Evolutionary conservation across 2,888 invertebrate genomes (phyloP), one percentile per base, ranked within the genome.

Genomic region (Mongoloraphidia duomilia): DNA sequence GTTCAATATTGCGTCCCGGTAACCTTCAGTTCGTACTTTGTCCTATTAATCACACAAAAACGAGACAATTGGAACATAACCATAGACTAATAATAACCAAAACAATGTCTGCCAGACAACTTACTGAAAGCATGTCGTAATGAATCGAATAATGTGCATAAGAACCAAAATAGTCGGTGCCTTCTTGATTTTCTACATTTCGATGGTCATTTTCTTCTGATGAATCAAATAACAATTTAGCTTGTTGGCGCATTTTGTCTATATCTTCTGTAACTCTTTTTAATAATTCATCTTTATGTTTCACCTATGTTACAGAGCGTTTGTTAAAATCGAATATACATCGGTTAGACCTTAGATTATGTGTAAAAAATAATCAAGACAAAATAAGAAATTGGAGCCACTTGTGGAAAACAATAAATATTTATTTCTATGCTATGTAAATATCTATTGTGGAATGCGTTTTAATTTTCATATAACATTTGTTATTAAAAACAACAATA

Each of bases 101-200:
- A 26, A 6, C 26, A 26, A 26, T 6, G 26, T 26, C 17, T 2
- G 4, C 4, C 26, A 26, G 26, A 44, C 17, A 39, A 62, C 64
- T 65, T 69, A 84, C 84, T 61, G 84, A 84, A 37, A 96, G 73
- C 96, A 96, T 96, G 61, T 92, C 91, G 62, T 89, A 83, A 68
- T 96, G 96, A 60, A 94, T 94, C 17, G 84, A 82, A 68, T 87
- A 91, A 68, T 93, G 92, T 46, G 89, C 82, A 61, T 94, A 94
- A 2, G 88, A 84, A 60, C 75, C 81, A 55, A 88, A 88, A 65
- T 88, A 88, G 43, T 80, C 79, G 58, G 79, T 81, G 63, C 92
- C 92, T 57, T 77, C 76, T 55, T 50, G 26, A 51, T 58, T 56
- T 56, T 56, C 41, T 45, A 46, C 50, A 48, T 50, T 44, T 13